These are phyloP conservation scores for Acromyrmex echinatior DNA, from an alignment of 1,140 invertebrate genomes.

Conservation along the genomic window DNA sequence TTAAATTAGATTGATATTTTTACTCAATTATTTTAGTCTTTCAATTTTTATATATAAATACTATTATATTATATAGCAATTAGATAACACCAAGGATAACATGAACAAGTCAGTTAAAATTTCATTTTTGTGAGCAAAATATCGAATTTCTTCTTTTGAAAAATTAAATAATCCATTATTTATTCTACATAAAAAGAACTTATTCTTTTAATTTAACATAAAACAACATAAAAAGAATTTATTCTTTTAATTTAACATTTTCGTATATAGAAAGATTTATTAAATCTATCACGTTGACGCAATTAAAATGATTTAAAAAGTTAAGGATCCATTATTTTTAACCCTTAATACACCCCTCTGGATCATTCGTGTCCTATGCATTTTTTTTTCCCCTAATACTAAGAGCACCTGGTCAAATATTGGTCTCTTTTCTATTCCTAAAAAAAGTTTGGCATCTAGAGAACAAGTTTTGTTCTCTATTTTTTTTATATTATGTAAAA, in stretches of 20 bases:
- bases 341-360: not conserved
- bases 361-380: too few relatives aligned
- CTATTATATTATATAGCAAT: not conserved
- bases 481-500: too few relatives aligned
- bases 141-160: not conserved
- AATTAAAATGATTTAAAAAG: not conserved
- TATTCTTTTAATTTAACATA: not conserved
- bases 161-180: not conserved
- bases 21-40: too few relatives aligned
- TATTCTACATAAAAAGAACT: not conserved
- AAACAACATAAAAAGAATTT: not conserved
- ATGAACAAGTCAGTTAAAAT: not conserved
- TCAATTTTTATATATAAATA: not conserved
- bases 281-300: not conserved
- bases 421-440: too few relatives aligned
- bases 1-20: too few relatives aligned
- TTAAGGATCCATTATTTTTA: not conserved
- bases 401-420: too few relatives aligned
- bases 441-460: too few relatives aligned
- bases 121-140: not conserved
- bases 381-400: too few relatives aligned
- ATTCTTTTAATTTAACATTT: not conserved
- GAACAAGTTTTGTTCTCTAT: too few relatives aligned
- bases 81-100: not conserved
- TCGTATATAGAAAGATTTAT: not conserved